Evolutionary conservation across 2,888 invertebrate species (phyloP), one percentile per base, ranked within the genome.

Genomic region (Idaea biselata): DNA sequence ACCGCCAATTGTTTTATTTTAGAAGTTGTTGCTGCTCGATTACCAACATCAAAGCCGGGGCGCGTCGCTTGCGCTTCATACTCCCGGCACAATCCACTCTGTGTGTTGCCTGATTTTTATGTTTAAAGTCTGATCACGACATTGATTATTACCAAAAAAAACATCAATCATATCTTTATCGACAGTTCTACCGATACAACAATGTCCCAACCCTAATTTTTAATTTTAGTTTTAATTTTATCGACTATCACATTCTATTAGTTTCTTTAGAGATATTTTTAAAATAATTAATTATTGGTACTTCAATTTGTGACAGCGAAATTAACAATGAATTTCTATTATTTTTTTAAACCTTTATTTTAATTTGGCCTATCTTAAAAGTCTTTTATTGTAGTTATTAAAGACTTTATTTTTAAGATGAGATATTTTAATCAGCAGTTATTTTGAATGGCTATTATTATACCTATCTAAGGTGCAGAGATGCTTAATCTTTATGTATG

Each of bases 401-500:
- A 91, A 88, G 90, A 86, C 84, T 88, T 91, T 89, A 87, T 84
- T 92, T 90, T 91, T 92, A 91, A 89, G 89, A 91, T 87, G 90
- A 91, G 90, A 91, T 91, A 90, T 91, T 91, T 90, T 91, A 91
- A 90, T 88, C 91, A 87, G 91, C 92, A 89, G 91, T 92, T 92
- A 92, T 90, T 92, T 91, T 91, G 84, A 87, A 91, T 88, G 91
- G 91, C 92, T 92, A 92, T 91, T 91, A 88, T 25, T 91, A 88
- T 90, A 88, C 86, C 76, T 44, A 44, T 32, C 77, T 90, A 91
- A 91, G 92, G 89, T 91, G 91, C 92, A 91, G 91, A 92, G 84
- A 92, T 91, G 92, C 92, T 92, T 91, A 91, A 90, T 91, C 91
- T 92, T 92, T 92, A 92, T 92, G 89, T 92, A 92, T 92, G 92